Evolutionary conservation across 1,140 invertebrate species (phyloP), one percentile per base, ranked within the genome.

Genomic region (Hycleus phaleratus): DNA sequence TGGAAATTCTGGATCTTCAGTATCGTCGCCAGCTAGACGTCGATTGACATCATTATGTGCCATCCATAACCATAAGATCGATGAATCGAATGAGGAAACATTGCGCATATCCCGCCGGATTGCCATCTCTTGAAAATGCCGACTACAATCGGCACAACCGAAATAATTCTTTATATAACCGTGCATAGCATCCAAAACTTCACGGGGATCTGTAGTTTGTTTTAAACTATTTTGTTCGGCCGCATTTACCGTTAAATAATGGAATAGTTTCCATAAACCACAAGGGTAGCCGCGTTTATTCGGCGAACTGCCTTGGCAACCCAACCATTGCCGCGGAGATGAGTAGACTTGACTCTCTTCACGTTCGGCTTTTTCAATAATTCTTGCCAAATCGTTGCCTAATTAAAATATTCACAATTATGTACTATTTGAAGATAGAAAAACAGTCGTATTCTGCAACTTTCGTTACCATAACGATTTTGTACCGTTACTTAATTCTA

Each of bases 21-120:
- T 93, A 1, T 76, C 46, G 73, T 97, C 91, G 0, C 90, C 88
- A 32, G 87, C 80, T 10, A 98, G 74, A 61, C 95, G 81, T 59
- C 86, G 77, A 72, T 99, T 99, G 0, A 94, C 95, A 73, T 87
- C 84, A 75, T 98, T 98, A 70, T 99, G 95, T 1, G 92, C 88
- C 51, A 79, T 79, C 97, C 97, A 99, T 2, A 99, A 73, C 93
- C 95, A 99, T 5, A 98, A 67, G 0, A 97, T 82, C 12, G 85
- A 81, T 46, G 93, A 88, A 48, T 90, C 80, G 57, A 81, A 78
- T 44, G 79, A 81, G 24, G 77, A 74, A 0, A 95, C 84, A 58
- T 85, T 80, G 59, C 81, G 80, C 51, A 89, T 78, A 63, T 86
- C 80, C 49, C 84, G 81, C 62, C 75, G 72, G 25, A 78, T 68